Percentiles rank a stretch among this genome's conserved stretches.
These are phyloP conservation scores for Scatophagus argus DNA, from an alignment of 2,113 vertebrate species.

Conservation along the genomic window DNA sequence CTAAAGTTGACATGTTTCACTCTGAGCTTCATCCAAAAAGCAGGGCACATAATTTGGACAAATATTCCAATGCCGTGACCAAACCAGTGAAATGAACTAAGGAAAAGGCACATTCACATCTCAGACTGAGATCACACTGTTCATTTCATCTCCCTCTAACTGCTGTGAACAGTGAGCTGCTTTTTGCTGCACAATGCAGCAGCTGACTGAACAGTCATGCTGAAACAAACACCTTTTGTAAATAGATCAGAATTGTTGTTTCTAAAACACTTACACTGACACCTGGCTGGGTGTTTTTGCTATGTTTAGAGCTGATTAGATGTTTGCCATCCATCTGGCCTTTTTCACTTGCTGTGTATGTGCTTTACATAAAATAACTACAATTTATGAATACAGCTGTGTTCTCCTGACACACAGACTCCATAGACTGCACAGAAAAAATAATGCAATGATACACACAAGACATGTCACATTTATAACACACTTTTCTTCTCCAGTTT, in stretches of 20 bases:
- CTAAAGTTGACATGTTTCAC: constrained; percentile 34
- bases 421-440: background rate
- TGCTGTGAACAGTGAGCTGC: constrained; percentile 19
- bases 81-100: constrained; percentile 30
- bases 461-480: background rate
- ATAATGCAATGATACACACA: background rate
- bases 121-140: background rate
- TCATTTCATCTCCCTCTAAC: constrained; percentile 32
- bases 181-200: constrained; percentile 11
- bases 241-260: constrained; percentile 23
- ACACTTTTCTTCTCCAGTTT: background rate
- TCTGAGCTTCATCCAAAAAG: background rate
- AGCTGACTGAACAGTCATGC: constrained; percentile 13
- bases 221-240: constrained; percentile 9
- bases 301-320: constrained; percentile 15
- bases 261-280: background rate
- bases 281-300: constrained; percentile 18
- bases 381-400: background rate
- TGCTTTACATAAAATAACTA: background rate
- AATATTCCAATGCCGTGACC: constrained; percentile 25
- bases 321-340: constrained; percentile 6
- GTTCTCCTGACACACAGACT: background rate
- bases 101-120: constrained; percentile 7
- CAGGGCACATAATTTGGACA: constrained; percentile 22
- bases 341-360: background rate